phyloP scores from a whole-genome alignment of 1,140 invertebrate species.

The Bombus vancouverensis region DNA sequence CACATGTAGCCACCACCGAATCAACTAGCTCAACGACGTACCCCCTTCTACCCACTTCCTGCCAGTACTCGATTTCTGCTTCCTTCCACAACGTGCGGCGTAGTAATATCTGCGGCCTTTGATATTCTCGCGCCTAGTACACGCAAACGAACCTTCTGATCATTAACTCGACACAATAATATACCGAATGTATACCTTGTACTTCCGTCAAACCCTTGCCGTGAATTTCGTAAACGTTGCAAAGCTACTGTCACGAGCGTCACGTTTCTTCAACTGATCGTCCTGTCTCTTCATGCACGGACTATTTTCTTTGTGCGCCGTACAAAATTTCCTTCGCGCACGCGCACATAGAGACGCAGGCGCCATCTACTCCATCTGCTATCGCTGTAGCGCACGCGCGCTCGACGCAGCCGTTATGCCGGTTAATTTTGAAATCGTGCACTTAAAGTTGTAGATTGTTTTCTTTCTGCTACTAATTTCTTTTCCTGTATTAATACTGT shows the following conservation, averaged over 20 bases:
- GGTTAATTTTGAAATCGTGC: conserved; percentile 31
- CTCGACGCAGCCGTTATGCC: conserved; percentile 19
- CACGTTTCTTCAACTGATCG: conserved; percentile 38
- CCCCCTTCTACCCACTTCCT: conserved; percentile 66
- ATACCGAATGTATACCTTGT: too few relatives aligned
- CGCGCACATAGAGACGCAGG: neutral
- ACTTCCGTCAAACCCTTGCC: neutral
- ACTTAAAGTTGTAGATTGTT: neutral
- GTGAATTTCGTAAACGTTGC: neutral
- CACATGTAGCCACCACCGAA: conserved; percentile 77
- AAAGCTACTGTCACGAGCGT: conserved; percentile 16
- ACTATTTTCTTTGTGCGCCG: conserved; percentile 56
- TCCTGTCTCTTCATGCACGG: conserved; percentile 35
- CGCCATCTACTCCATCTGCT: conserved; percentile 37
- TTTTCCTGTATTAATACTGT: too few relatives aligned
- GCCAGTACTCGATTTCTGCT: conserved; percentile 50
- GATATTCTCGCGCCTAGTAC: conserved; percentile 50
- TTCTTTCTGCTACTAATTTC: too few relatives aligned
- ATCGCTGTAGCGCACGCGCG: neutral
- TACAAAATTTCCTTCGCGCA: conserved; percentile 12
- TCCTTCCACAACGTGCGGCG: conserved; percentile 60
- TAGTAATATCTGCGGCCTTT: conserved; percentile 54
- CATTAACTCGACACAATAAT: neutral
- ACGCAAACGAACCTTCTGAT: neutral
- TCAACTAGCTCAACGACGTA: conserved; percentile 71